Conservation (phyloP, 2,888 invertebrate genomes). For the Dasypogon diadema region DNA sequence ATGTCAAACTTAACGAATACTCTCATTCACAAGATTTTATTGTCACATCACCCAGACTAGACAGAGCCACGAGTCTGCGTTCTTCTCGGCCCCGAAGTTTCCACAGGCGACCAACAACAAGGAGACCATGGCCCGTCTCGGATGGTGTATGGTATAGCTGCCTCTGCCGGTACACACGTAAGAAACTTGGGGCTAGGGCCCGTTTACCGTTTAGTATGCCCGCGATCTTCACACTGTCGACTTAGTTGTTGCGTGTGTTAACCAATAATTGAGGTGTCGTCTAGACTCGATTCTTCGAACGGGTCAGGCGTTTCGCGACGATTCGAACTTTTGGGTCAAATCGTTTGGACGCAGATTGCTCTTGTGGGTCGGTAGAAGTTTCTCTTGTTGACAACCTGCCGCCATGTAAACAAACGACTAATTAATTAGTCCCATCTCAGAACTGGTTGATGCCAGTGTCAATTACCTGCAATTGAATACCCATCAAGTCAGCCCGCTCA, state of each 20-base stretch:
- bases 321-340: conserved; percentile 1
- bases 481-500: conserved; percentile 20
- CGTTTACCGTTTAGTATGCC: conserved; percentile 25
- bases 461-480: conserved; percentile 34
- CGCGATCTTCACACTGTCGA: conserved; percentile 46
- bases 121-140: conserved; percentile 30
- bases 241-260: conserved; percentile 5
- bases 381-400: conserved; percentile 23
- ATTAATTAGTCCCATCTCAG: conserved; percentile 36
- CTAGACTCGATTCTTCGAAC: not conserved
- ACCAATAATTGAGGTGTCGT: not conserved
- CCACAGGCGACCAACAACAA: conserved; percentile 11
- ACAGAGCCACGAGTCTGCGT: conserved; percentile 35
- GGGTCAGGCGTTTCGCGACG: not conserved
- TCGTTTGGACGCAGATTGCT: conserved; percentile 1
- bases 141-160: conserved; percentile 27
- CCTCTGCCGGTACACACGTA: conserved; percentile 16
- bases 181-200: conserved; percentile 21
- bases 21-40: conserved; percentile 35
- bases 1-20: conserved; percentile 34
- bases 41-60: conserved; percentile 17
- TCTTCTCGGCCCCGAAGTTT: conserved; percentile 27
- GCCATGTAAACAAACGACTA: conserved; percentile 40
- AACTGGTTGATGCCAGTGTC: conserved; percentile 11
- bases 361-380: conserved; percentile 6